A percentile compares a stretch with the other conserved stretches of the same genome.
These are phyloP conservation scores for Incurvaria masculella DNA, from an alignment of 2,888 invertebrate genomes.

Conservation along the genomic window DNA sequence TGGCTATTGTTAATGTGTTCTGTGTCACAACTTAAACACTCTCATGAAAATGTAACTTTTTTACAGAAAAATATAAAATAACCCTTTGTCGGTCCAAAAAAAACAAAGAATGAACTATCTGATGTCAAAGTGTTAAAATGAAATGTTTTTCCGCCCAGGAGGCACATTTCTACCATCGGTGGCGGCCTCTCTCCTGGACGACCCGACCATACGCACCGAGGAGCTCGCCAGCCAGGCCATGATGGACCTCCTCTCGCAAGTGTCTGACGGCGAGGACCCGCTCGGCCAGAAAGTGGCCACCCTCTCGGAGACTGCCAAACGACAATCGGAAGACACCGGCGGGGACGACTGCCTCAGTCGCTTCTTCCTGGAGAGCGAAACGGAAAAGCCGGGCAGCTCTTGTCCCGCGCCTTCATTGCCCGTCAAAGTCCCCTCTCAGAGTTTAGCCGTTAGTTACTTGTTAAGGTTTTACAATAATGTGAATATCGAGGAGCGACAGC, in stretches of 20 bases:
- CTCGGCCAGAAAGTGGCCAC: conserved; percentile 50
- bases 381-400: conserved; percentile 31
- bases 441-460: conserved; percentile 44
- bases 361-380: conserved; percentile 31
- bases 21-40: too few relatives aligned
- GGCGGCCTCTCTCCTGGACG: conserved; percentile 53
- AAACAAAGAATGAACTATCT: background rate
- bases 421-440: conserved; percentile 39
- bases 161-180: conserved; percentile 57
- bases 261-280: conserved; percentile 56
- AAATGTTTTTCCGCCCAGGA: conserved; percentile 24
- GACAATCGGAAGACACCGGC: conserved; percentile 44
- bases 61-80: background rate
- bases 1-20: too few relatives aligned
- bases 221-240: conserved; percentile 64
- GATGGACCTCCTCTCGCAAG: conserved; percentile 62
- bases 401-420: conserved; percentile 47
- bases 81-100: background rate
- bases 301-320: conserved; percentile 39
- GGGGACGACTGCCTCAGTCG: conserved; percentile 35
- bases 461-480: conserved; percentile 64
- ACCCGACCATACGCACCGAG: conserved; percentile 42
- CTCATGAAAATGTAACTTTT: too few relatives aligned
- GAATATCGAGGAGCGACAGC: conserved; percentile 68
- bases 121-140: conserved; percentile 12